Conservation (phyloP, 2,888 invertebrate genomes). For the Tenthredo amoena region DNA sequence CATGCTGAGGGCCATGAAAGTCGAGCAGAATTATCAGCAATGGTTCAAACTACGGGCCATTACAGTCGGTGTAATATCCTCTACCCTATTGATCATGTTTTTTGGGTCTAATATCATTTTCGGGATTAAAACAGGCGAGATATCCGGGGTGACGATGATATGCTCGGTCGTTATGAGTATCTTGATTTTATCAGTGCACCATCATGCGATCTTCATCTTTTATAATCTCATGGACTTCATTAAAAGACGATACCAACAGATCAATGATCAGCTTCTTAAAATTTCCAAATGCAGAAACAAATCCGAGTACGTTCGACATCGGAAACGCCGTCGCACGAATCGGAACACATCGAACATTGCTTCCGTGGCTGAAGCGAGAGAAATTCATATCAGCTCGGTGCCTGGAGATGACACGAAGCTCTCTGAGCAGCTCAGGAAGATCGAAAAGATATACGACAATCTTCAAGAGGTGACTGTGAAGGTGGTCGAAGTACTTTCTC, state of each 20-base stretch:
- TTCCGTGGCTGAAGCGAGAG: not conserved
- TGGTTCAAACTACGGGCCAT: not conserved
- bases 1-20: not conserved
- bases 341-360: not conserved
- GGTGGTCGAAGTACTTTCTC: not conserved
- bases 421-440: not conserved
- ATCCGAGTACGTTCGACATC: not conserved
- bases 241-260: not conserved
- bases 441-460: not conserved
- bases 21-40: not conserved
- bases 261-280: constrained; percentile 16
- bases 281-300: not conserved
- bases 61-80: not conserved
- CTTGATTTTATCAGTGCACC: not conserved
- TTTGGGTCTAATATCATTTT: not conserved
- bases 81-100: not conserved
- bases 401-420: not conserved
- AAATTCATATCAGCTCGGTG: not conserved
- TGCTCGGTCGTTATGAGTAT: not conserved
- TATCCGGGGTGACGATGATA: not conserved
- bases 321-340: not conserved
- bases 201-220: not conserved
- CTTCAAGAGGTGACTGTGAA: not conserved
- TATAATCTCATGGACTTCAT: not conserved
- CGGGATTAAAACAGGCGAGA: not conserved